Conservation (phyloP, 2,888 invertebrate genomes). For the Drosophila anomalata region DNA sequence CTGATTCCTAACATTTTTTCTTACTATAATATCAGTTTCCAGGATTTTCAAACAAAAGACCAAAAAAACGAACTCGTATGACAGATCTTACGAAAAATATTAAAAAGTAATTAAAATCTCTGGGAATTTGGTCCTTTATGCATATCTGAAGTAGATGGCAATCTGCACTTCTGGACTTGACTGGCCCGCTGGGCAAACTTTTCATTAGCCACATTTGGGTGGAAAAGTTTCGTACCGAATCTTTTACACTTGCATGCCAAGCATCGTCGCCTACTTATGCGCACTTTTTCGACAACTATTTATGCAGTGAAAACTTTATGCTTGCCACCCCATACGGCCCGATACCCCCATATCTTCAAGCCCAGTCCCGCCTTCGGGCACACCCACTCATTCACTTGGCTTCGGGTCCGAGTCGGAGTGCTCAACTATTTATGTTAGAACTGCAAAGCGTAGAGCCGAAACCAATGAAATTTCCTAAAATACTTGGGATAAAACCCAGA, state of each 20-base stretch:
- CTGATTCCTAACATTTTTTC: not conserved
- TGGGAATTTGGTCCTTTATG: constrained; percentile 41
- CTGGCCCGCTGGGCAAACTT: constrained; percentile 50
- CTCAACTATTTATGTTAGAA: constrained; percentile 67
- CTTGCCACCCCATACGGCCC: not conserved
- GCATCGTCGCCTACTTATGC: constrained; percentile 60
- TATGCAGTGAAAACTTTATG: constrained; percentile 59
- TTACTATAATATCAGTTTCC: too few species aligned
- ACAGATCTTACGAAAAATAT: not conserved
- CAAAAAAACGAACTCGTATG: not conserved
- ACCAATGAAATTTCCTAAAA: constrained; percentile 76
- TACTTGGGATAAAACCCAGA: constrained; percentile 74
- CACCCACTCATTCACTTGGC: constrained; percentile 39
- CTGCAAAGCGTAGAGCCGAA: constrained; percentile 68
- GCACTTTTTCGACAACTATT: constrained; percentile 66
- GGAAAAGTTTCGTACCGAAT: constrained; percentile 53
- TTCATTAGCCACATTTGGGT: constrained; percentile 59
- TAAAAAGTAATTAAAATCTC: constrained; percentile 47
- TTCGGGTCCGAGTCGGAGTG: constrained; percentile 40
- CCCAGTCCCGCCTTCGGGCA: constrained; percentile 1
- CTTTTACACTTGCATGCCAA: constrained; percentile 64
- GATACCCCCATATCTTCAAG: not conserved
- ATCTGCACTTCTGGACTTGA: constrained; percentile 27
- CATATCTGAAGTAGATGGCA: constrained; percentile 31
- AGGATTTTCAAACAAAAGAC: too few species aligned